Evolutionary conservation across 2,797 vertebrate genomes (phyloP), one percentile per base, ranked within the genome.

Genomic region (Scomberomorus guttatus): DNA sequence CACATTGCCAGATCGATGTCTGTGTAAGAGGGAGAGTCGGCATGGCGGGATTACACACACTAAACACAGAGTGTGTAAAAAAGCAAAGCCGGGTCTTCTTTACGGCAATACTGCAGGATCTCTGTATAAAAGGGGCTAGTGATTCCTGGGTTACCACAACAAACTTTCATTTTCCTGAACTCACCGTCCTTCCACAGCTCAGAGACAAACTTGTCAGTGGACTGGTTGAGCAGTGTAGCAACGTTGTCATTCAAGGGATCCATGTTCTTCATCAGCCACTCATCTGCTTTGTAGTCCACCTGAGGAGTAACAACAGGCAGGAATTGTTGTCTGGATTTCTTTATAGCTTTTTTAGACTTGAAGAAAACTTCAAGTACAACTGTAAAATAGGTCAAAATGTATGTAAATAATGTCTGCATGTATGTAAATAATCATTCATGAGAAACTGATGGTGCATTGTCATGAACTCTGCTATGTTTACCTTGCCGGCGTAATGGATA

Each of bases 201-300:
- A 0, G 96, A 98, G 72, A 99, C 96, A 87, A 99, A 99, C 87
- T 97, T 99, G 94, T 99, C 97, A 0, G 97, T 98, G 0, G 98
- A 99, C 86, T 97, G 96, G 93, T 99, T 98, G 74, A 99, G 97
- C 69, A 99, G 95, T 0, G 97, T 92, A 34, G 98, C 97, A 8
- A 99, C 96, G 50, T 99, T 99, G 90, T 99, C 98, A 0, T 99
- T 99, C 90, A 99, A 92, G 0, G 98, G 98, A 88, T 99, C 98
- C 98, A 99, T 99, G 94, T 99, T 99, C 95, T 99, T 99, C 97
- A 99, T 98, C 91, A 99, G 94, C 98, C 98, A 99, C 87, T 98
- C 97, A 0, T 97, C 98, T 0, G 98, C 98, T 87, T 99, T 99
- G 90, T 99, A 99, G 84, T 99, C 98, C 92, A 99, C 98, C 98